Conservation (phyloP, 2,797 vertebrate genomes). For the Melanotaenia maccullochi region DNA sequence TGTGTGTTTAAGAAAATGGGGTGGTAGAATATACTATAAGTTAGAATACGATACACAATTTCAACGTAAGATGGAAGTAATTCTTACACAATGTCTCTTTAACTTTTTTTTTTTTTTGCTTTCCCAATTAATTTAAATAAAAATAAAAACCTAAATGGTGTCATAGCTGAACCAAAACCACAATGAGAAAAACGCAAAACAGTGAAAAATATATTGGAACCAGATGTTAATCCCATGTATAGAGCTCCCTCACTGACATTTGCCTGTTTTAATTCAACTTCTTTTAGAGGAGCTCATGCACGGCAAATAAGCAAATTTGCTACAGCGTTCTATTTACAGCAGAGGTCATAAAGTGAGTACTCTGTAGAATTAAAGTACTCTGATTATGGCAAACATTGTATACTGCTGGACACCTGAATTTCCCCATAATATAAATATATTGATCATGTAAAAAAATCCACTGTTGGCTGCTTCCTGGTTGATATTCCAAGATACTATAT, state of each 20-base stretch:
- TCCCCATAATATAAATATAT: no score
- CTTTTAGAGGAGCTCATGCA: neutral
- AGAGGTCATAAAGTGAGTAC: neutral
- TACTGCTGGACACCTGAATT: no score
- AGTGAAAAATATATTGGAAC: neutral
- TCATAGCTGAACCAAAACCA: neutral
- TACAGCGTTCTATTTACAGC: neutral
- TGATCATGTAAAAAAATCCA: no score
- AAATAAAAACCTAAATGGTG: neutral
- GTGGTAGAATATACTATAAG: no score
- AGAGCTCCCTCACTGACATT: neutral
- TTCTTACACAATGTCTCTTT: no score
- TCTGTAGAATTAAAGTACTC: neutral
- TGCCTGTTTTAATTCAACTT: neutral
- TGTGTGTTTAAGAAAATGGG: no score
- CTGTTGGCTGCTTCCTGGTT: no score
- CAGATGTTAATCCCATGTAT: neutral
- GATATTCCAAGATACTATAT: no score
- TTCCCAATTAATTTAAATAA: neutral
- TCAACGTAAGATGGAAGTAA: no score
- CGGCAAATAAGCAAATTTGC: neutral
- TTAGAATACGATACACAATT: no score
- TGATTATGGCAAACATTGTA: no score
- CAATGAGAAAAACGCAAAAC: no score
- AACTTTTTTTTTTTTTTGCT: neutral